These are phyloP conservation scores for Goniozus legneri DNA, from an alignment of 1,140 invertebrate genomes.

Conservation along the genomic window DNA sequence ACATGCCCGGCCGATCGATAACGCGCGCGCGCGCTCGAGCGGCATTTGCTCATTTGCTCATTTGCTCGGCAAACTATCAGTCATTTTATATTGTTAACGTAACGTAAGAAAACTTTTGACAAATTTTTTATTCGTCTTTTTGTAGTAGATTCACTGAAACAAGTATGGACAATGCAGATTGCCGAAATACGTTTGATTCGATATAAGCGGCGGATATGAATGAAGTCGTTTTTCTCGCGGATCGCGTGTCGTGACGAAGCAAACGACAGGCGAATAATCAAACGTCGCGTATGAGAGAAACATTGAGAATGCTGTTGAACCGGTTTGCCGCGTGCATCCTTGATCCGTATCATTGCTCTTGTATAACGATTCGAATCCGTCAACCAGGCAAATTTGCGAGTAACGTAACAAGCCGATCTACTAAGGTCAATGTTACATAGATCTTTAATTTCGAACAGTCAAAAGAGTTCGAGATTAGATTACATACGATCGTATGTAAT, in stretches of 20 bases:
- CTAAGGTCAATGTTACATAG: conserved; percentile 5
- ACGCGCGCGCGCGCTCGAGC: too few relatives aligned
- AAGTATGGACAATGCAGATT: too few relatives aligned
- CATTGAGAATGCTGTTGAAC: conserved; percentile 17
- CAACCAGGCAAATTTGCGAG: conserved; percentile 15
- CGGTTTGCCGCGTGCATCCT: conserved; percentile 21
- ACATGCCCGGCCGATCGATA: too few relatives aligned
- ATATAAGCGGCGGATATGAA: too few relatives aligned
- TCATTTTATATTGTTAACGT: too few relatives aligned
- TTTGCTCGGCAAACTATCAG: too few relatives aligned
- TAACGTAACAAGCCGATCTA: conserved; percentile 6
- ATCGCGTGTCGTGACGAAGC: conserved; percentile 3
- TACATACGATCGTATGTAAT: background rate
- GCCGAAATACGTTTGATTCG: too few relatives aligned
- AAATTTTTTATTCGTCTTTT: too few relatives aligned
- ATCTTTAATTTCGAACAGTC: background rate
- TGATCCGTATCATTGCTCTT: conserved; percentile 27
- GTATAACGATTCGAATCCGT: conserved; percentile 18
- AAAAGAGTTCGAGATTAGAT: background rate
- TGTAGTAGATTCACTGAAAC: too few relatives aligned
- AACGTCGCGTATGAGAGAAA: conserved; percentile 1
- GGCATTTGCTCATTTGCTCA: too few relatives aligned
- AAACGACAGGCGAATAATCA: background rate
- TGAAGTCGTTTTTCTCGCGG: too few relatives aligned
- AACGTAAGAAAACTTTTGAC: too few relatives aligned